Evolutionary conservation across 92 coral and sea anemone species (phyloP).

Genomic region (Porites evermanni): DNA sequence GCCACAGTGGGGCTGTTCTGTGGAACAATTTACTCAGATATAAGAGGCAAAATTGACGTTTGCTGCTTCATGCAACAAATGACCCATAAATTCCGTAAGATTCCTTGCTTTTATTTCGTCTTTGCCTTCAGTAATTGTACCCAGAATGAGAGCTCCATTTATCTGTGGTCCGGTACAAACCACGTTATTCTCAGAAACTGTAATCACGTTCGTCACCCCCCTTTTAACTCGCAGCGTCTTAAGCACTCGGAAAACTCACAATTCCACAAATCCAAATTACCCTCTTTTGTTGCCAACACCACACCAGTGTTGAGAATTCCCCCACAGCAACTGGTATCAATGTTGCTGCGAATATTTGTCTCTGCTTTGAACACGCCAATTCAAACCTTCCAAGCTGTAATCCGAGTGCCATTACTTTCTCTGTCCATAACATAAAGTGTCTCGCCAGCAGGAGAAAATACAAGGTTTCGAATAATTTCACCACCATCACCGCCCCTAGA

Average conservation of each 20-base stretch:
- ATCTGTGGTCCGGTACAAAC: background rate
- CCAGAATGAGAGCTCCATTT: background rate
- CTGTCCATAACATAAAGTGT: background rate
- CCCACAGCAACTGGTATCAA: background rate
- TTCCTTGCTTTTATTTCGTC: background rate
- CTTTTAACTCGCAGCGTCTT: background rate
- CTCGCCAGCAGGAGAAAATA: background rate
- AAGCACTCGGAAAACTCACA: background rate
- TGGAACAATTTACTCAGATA: too few species aligned
- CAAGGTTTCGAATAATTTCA: too few species aligned
- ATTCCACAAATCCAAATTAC: background rate
- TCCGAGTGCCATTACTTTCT: background rate
- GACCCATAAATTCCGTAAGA: background rate
- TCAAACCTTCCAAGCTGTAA: background rate
- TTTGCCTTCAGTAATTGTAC: background rate
- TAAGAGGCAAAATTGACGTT: background rate
- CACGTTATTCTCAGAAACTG: conserved; percentile 6
- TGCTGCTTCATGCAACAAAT: background rate
- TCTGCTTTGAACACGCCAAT: background rate
- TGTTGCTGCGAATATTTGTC: background rate
- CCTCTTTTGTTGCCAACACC: background rate
- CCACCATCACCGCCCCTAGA: background rate
- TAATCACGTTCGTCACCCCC: background rate
- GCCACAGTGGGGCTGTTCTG: too few species aligned
- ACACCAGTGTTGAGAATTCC: background rate